Evolutionary conservation across 2,113 vertebrate genomes (phyloP), one percentile per base, ranked within the genome.

Genomic region (Bufo bufo): DNA sequence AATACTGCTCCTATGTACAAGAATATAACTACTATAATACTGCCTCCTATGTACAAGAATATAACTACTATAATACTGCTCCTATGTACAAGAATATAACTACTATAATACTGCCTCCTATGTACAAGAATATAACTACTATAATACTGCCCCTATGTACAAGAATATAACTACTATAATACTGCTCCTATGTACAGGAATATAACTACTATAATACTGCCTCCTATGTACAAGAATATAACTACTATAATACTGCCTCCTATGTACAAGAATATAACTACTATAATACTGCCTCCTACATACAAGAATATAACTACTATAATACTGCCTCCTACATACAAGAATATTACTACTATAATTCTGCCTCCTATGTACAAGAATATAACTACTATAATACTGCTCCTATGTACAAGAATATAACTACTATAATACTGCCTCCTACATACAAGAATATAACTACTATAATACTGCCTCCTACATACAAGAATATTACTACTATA

Each of bases 1-100:
- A 71, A 65, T 65, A 65, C 63, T n/a, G 63, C 19, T 33, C 33
- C 33, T 33, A 33, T 33, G 23, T 71, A 33, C 66, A 71, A 71
- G 66, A 71, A 71, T 71, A 71, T 71, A 71, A 71, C 66, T 71
- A 71, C 66, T 71, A 71, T 71, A 71, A 71, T 71, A 71, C 66
- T 71, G 23, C 66, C 63, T 13, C 23, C 23, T 33, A 43, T 33
- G 23, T 71, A 71, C 66, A 71, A 71, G 66, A 71, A 71, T 71
- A 71, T 71, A 71, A 71, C 66, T 71, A 33, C 66, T 71, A 71
- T 71, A 71, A 71, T 33, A 71, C 66, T 71, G 11, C 23, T 13
- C 61, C 61, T 63, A 63, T 72, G 10, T 72, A 72, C 69, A 72
- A 45, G 65, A 23, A 69, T 69, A 69, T 69, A 69, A 69, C 65